Evolutionary conservation across 2,113 vertebrate genomes (phyloP), one percentile per base, ranked within the genome.

Genomic region (Elgaria multicarinata): DNA sequence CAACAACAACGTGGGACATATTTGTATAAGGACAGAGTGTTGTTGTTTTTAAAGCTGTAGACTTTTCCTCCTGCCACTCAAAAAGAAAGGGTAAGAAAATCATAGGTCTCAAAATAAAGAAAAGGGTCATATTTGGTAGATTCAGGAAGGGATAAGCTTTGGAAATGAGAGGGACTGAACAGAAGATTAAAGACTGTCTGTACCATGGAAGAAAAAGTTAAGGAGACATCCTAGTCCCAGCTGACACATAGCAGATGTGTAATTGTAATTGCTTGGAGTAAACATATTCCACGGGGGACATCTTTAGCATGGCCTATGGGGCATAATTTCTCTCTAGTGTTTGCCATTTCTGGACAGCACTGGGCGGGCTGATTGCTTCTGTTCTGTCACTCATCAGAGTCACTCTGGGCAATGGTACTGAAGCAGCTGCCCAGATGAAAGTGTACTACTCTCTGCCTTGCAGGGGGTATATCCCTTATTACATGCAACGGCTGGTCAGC

Each of bases 241-340:
- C 50, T 80, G 93, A 90, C 90, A 77, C 22, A 6, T 55, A 79
- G 75, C 85, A 95, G 94, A 91, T 91, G 89, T 92, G n/a, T 78
- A 26, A 89, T 83, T 92, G 82, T 90, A 91, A 90, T 75, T 90
- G 90, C 66, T 77, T 81, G 77, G 89, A 93, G 84, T 64, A 81
- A 86, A 93, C 26, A 31, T 64, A 58, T 90, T 90, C 88, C 75
- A n/a, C 1, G 3, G 81, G 92, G 77, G 86, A 92, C 86, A 76
- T 89, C 33, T 91, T 94, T 90, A 93, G 64, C 28, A 12, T 85
- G 81, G 89, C 91, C 90, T 92, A 91, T 75, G 85, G 90, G 92
- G 86, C 75, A 88, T 83, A 16, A 14, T 18, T 83, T 8, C 71
- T 83, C 46, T 83, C 82, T 2, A 16, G 1, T 36, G 44, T 79